These are phyloP conservation scores for Diachasmimorpha longicaudata DNA, from an alignment of 1,140 invertebrate genomes.

Conservation along the genomic window DNA sequence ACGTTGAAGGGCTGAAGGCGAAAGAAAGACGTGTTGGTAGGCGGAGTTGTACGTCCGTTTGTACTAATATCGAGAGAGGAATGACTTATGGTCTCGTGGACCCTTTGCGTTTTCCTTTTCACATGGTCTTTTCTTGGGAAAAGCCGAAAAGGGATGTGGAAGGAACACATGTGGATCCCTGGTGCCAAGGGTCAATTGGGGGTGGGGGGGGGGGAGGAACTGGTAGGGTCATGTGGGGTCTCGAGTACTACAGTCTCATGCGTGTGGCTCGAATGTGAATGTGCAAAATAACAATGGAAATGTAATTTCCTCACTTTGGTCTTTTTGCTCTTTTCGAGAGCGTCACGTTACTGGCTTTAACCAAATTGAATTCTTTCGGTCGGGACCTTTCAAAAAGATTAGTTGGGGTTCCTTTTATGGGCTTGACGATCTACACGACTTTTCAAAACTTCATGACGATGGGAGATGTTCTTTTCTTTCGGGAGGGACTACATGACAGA, in stretches of 20 bases:
- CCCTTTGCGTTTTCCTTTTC: slow-evolving; percentile 7
- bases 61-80: slow-evolving; percentile 35
- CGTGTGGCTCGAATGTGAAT: slow-evolving; percentile 33
- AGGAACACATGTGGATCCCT: neutral
- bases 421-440: neutral
- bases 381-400: slow-evolving; percentile 5
- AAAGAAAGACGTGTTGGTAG: slow-evolving; percentile 2
- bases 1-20: neutral
- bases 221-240: slow-evolving; percentile 10
- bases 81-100: slow-evolving; percentile 35
- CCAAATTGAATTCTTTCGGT: slow-evolving; percentile 32
- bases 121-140: neutral
- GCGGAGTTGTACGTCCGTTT: slow-evolving; percentile 20
- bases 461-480: neutral
- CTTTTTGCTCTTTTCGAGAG: slow-evolving; percentile 1
- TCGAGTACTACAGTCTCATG: neutral
- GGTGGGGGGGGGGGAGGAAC: neutral
- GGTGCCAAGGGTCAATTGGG: neutral
- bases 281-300: slow-evolving; percentile 30
- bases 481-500: neutral
- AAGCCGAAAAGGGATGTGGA: slow-evolving; percentile 5
- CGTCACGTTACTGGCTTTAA: slow-evolving; percentile 17
- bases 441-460: neutral
- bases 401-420: neutral
- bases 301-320: slow-evolving; percentile 22